A percentile compares a stretch with the other conserved stretches of the same genome.
Conservation (phyloP, 2,888 invertebrate species). For the Drosophila nr. perissopoda region DNA sequence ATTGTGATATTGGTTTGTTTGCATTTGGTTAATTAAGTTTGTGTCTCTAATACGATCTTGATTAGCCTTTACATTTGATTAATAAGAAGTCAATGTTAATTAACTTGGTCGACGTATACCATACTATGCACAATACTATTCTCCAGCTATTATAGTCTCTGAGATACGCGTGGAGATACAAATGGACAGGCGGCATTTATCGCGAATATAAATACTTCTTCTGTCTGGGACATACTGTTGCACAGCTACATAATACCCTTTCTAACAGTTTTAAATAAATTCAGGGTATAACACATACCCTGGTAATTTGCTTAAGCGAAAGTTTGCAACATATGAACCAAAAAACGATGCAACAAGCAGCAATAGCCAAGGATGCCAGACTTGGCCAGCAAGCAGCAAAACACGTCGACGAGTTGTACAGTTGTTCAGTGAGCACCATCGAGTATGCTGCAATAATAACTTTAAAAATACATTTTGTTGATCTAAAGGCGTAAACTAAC, state of each 20-base stretch:
- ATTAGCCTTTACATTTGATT: neutral
- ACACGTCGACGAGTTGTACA: constrained; percentile 13
- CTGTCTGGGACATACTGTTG: neutral
- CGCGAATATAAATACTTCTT: neutral
- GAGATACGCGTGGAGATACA: neutral
- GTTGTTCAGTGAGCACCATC: constrained; percentile 18
- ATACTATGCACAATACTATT: neutral
- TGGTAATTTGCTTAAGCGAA: constrained; percentile 77
- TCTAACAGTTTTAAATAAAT: neutral
- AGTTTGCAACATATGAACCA: constrained; percentile 68
- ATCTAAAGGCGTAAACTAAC: too few relatives aligned
- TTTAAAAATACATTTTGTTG: neutral
- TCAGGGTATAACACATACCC: constrained; percentile 5
- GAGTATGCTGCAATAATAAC: neutral
- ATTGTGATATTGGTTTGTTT: neutral
- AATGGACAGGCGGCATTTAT: neutral
- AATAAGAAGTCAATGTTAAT: neutral
- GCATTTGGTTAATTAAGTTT: neutral
- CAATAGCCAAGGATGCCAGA: constrained; percentile 21
- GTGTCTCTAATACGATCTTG: neutral
- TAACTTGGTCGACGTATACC: neutral
- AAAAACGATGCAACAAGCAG: constrained; percentile 50
- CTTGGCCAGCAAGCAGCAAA: constrained; percentile 27
- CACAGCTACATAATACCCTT: neutral
- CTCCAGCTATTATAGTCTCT: neutral